Evolutionary conservation across 1,140 invertebrate species (phyloP).

Genomic region (Drosophila kepulauana): DNA sequence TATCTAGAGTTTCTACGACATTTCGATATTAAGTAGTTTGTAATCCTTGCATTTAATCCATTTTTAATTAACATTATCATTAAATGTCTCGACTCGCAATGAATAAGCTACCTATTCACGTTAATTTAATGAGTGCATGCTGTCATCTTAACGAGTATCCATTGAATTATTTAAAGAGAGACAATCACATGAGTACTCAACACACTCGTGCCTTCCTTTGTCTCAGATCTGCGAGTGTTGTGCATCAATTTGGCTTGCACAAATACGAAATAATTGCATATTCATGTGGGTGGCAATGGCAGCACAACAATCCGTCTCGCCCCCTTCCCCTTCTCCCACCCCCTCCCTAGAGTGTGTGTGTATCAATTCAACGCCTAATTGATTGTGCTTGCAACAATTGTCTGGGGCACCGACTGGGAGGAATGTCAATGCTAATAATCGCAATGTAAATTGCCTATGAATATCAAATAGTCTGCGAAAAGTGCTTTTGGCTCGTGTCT

Average conservation of each 20-base stretch:
- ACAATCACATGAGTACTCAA: conserved; percentile 42
- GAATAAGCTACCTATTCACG: conserved; percentile 11
- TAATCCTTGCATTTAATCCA: no score
- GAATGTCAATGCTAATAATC: conserved; percentile 81
- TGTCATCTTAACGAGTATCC: conserved; percentile 24
- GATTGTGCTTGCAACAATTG: conserved; percentile 76
- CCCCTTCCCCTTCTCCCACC: no score
- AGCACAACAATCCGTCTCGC: background rate
- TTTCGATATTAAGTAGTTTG: no score
- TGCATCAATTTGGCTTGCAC: conserved; percentile 45
- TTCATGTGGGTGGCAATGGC: conserved; percentile 36
- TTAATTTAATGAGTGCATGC: conserved; percentile 29
- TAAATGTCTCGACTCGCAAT: conserved; percentile 1
- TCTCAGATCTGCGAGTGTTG: background rate
- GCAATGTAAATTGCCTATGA: conserved; percentile 74
- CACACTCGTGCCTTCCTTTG: conserved; percentile 16
- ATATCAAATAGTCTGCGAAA: conserved; percentile 61
- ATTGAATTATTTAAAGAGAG: conserved; percentile 24
- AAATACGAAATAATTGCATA: conserved; percentile 52
- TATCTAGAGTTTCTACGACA: no score
- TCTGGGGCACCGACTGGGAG: conserved; percentile 64
- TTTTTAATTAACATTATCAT: background rate
- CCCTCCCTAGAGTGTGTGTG: background rate
- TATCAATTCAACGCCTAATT: conserved; percentile 70
- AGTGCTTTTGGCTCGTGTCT: conserved; percentile 56